Evolutionary conservation across 1,140 invertebrate species (phyloP).

Genomic region (Nixonia krombeini): DNA sequence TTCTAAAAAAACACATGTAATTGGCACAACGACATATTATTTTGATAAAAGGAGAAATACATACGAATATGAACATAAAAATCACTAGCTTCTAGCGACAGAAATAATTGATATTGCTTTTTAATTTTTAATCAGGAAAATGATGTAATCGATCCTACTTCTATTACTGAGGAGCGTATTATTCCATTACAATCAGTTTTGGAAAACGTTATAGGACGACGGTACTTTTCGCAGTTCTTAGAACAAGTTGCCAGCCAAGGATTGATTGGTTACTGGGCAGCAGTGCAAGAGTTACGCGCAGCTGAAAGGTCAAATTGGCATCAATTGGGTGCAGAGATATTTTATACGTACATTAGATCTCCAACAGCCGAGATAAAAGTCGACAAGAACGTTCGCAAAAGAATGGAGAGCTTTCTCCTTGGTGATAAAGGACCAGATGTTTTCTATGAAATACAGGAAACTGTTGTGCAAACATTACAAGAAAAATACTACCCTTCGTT

Average conservation of each 20-base stretch:
- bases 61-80: no score
- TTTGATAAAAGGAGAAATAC: no score
- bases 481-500: slow-evolving; percentile 92
- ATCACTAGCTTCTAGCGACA: no score
- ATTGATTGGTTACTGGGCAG: slow-evolving; percentile 87
- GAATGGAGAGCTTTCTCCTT: slow-evolving; percentile 89
- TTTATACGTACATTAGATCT: slow-evolving; percentile 88
- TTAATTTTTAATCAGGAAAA: slow-evolving; percentile 43
- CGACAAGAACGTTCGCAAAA: slow-evolving; percentile 81
- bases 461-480: slow-evolving; percentile 83
- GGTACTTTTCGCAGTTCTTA: slow-evolving; percentile 84
- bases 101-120: no score
- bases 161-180: slow-evolving; percentile 64
- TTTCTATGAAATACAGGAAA: slow-evolving; percentile 88
- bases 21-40: no score
- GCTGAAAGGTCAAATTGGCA: slow-evolving; percentile 83
- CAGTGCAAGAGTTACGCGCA: slow-evolving; percentile 87
- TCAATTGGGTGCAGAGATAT: slow-evolving; percentile 90
- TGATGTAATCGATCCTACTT: slow-evolving; percentile 54
- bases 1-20: no score
- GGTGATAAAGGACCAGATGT: slow-evolving; percentile 91
- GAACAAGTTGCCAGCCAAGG: slow-evolving; percentile 86
- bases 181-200: slow-evolving; percentile 78
- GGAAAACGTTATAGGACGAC: slow-evolving; percentile 78
- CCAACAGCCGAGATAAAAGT: slow-evolving; percentile 85